Evolutionary conservation across 2,888 invertebrate genomes (phyloP), one percentile per base, ranked within the genome.

Genomic region (Troglohyphantes excavatus): DNA sequence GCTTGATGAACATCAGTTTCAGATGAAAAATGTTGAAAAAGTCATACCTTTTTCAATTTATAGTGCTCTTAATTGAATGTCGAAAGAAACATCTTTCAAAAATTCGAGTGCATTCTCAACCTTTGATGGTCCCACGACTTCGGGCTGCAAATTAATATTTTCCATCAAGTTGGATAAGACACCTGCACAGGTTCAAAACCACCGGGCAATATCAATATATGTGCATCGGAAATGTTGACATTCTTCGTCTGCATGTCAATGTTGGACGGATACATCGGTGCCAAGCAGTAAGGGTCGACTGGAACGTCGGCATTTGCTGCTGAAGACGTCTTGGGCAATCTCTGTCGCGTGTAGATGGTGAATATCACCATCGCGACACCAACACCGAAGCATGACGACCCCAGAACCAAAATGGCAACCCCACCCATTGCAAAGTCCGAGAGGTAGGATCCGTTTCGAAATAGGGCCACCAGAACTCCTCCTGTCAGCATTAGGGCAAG

Each of bases 271-370:
- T 88, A 88, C 6, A 88, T 72, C 0, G 87, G 81, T 0, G 39
- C 33, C 19, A 88, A 26, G 2, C 73, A 61, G 3, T 72, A 39
- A 0, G 87, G 87, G 19, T 88, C 87, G 0, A 72, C 79, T 0
- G 72, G n/a, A 27, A 79, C 65, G 0, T 79, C 63, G 0, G 87
- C 81, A 59, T 75, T 81, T n/a, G 87, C 87, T 7, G 87, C 87
- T 7, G 87, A 88, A 21, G 87, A 88, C 11, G 26, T 73, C 59
- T 88, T 88, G 2, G 87, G 87, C 21, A 33, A 29, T 17, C 63
- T 65, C 5, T 81, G 63, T 1, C 61, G 70, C 0, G 70, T 19
- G 6, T 65, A 46, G 2, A 73, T 21, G 23, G 72, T 11, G 17
- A 61, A 29, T 3, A 67, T 2, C 19, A 29, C 65, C 0, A 81